A percentile compares a stretch with the other conserved stretches of the same genome.
Conservation (phyloP, 2,888 invertebrate genomes). For the Drosophila nigricruria region DNA sequence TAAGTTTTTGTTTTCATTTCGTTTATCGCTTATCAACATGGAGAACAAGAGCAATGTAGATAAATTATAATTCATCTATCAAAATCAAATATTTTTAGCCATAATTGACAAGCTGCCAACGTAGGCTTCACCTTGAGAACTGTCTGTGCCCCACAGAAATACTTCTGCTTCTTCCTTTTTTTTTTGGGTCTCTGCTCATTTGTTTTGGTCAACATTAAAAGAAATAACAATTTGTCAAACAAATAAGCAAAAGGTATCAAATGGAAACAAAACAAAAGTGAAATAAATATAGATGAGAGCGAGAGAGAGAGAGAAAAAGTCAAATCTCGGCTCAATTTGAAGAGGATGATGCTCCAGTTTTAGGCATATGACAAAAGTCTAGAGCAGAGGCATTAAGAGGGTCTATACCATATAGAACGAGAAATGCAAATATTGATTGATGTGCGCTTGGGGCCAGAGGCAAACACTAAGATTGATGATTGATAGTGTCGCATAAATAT, state of each 20-base stretch:
- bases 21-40: not conserved
- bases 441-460: slow-evolving; percentile 34
- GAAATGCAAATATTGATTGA: slow-evolving; percentile 73
- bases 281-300: slow-evolving; percentile 5
- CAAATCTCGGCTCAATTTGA: slow-evolving; percentile 31
- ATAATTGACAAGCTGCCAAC: slow-evolving; percentile 50
- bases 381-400: not conserved
- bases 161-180: not conserved
- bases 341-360: slow-evolving; percentile 38
- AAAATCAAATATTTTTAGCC: slow-evolving; percentile 36
- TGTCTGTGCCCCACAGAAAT: not conserved
- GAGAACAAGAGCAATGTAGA: not conserved
- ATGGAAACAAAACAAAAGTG: slow-evolving; percentile 30
- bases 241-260: slow-evolving; percentile 31
- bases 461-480: slow-evolving; percentile 68
- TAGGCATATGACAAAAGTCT: slow-evolving; percentile 14
- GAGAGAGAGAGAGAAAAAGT: slow-evolving; percentile 3
- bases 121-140: slow-evolving; percentile 27
- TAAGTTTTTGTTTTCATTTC: slow-evolving; percentile 4
- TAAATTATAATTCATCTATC: slow-evolving; percentile 40
- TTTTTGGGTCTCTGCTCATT: slow-evolving; percentile 43
- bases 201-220: slow-evolving; percentile 54
- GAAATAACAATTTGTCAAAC: slow-evolving; percentile 64
- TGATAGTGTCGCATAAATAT: slow-evolving; percentile 79
- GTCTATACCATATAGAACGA: slow-evolving; percentile 6